These are phyloP conservation scores for Sceloporus undulatus DNA, from an alignment of 2,113 vertebrate genomes.

Conservation along the genomic window DNA sequence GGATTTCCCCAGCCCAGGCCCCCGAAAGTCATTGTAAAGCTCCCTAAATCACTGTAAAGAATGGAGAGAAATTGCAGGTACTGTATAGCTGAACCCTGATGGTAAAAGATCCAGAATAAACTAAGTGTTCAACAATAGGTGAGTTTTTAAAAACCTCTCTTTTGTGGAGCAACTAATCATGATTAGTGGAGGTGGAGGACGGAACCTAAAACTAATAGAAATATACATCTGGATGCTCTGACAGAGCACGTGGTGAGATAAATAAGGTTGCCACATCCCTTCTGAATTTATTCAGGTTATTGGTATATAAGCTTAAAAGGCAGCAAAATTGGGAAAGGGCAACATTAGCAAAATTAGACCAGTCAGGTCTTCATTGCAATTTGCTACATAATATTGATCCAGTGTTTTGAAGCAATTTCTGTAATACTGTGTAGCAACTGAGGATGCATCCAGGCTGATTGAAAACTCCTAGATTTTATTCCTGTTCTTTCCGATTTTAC, in stretches of 20 bases:
- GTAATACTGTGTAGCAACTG: background rate
- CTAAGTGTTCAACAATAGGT: slow-evolving; percentile 60
- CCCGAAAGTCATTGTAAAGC: background rate
- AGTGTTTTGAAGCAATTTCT: background rate
- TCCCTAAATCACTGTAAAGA: background rate
- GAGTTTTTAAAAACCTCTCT: slow-evolving; percentile 48
- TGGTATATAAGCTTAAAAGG: slow-evolving; percentile 15
- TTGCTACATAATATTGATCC: slow-evolving; percentile 17
- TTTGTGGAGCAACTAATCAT: slow-evolving; percentile 14
- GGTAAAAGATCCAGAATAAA: slow-evolving; percentile 9
- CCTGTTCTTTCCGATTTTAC: no score
- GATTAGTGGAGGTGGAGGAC: accelerated
- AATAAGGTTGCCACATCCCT: background rate
- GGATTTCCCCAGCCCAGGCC: slow-evolving; percentile 25
- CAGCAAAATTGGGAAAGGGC: background rate
- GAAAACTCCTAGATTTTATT: no score
- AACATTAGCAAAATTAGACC: slow-evolving; percentile 5
- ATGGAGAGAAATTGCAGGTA: slow-evolving; percentile 7
- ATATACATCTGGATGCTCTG: slow-evolving; percentile 25
- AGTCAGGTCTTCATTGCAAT: background rate
- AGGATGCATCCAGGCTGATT: no score
- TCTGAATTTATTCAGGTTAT: slow-evolving; percentile 1
- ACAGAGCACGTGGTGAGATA: slow-evolving; percentile 17
- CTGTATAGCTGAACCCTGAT: accelerated
- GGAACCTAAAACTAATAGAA: slow-evolving; percentile 38